phyloP scores from a whole-genome alignment of 2,797 vertebrate genomes.

The Paedocypris micromegethes region DNA sequence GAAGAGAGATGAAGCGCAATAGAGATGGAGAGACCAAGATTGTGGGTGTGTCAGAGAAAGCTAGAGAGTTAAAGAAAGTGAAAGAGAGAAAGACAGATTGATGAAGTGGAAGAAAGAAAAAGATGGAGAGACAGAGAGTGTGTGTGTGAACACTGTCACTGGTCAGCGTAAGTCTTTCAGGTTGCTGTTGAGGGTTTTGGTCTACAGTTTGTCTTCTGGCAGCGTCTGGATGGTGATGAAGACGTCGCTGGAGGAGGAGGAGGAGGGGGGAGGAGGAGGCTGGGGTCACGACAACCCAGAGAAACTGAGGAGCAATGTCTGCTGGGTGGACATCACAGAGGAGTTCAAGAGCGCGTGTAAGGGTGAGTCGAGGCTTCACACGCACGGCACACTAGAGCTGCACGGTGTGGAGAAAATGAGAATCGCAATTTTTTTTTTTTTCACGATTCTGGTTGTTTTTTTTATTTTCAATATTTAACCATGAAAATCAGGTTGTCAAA shows the following conservation, averaged over 20 bases:
- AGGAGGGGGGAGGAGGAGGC: constrained; percentile 91
- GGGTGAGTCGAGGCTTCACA: constrained; percentile 66
- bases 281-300: constrained; percentile 90
- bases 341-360: constrained; percentile 93
- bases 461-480: no score
- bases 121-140: neutral
- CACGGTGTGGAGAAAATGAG: neutral
- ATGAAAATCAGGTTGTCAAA: no score
- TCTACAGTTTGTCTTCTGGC: neutral
- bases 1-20: no score
- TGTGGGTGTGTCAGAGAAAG: no score
- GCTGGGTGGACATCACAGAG: constrained; percentile 93
- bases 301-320: constrained; percentile 88
- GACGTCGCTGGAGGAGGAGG: constrained; percentile 88
- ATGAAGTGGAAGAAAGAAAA: neutral
- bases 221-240: constrained; percentile 90
- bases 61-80: no score
- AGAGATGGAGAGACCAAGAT: no score
- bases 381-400: neutral
- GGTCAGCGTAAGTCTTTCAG: neutral
- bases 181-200: no score
- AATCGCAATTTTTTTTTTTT: neutral
- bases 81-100: no score
- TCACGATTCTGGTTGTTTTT: no score
- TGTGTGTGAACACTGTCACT: neutral